Percentiles rank a stretch among this genome's conserved stretches.
These are phyloP conservation scores for Romanogobio albipinnatus DNA, from an alignment of 2,113 vertebrate species.

Conservation along the genomic window DNA sequence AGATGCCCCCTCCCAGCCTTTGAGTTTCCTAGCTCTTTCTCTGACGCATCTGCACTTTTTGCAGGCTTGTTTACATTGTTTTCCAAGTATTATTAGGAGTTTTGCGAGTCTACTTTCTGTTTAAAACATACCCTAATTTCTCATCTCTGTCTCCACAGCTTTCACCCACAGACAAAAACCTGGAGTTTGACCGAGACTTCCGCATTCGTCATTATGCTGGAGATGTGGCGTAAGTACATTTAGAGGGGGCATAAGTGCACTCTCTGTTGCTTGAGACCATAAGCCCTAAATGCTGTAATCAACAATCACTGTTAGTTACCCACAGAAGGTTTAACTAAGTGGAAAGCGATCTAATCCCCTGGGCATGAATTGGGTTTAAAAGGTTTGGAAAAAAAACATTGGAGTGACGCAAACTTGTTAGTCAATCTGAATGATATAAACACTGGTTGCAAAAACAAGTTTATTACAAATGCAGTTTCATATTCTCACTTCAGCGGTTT, in stretches of 20 bases:
- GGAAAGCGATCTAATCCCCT: neutral
- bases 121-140: neutral
- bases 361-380: neutral
- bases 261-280: conserved; percentile 28
- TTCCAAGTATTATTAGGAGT: conserved; percentile 4
- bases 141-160: conserved; percentile 75
- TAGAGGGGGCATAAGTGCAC: neutral
- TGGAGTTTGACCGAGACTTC: conserved; percentile 96
- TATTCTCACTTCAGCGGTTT: neutral
- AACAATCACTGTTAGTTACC: neutral
- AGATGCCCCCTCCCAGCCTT: neutral
- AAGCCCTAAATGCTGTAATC: conserved; percentile 46
- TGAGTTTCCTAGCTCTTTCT: neutral
- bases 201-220: conserved; percentile 94
- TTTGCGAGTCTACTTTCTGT: neutral
- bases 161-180: conserved; percentile 87
- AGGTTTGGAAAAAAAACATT: conserved; percentile 3
- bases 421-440: neutral
- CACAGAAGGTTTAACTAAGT: neutral
- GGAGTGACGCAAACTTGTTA: neutral
- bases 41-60: conserved; percentile 1
- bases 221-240: conserved; percentile 88
- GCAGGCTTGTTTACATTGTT: conserved; percentile 1
- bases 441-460: neutral
- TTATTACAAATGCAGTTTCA: neutral